These are phyloP conservation scores for Tetraodon nigroviridis DNA, from an alignment of 2,113 vertebrate species.

Conservation along the genomic window DNA sequence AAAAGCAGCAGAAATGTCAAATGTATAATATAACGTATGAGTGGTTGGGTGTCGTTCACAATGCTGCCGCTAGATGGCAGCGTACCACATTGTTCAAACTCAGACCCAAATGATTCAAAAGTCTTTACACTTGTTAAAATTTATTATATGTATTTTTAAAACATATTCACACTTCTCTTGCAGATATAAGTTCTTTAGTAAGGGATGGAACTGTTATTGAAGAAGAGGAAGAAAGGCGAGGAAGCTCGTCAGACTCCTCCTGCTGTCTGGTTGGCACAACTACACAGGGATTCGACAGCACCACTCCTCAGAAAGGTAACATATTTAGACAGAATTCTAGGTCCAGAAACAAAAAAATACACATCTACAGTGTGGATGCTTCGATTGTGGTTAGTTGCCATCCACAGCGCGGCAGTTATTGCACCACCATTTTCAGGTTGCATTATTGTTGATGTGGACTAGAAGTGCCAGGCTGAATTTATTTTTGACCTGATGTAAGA, in stretches of 20 bases:
- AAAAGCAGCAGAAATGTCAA: neutral
- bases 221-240: constrained; percentile 72
- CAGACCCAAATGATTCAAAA: neutral
- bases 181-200: constrained; percentile 71
- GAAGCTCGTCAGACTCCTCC: constrained; percentile 82
- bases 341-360: too few relatives aligned
- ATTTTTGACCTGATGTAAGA: too few relatives aligned
- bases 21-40: too few relatives aligned
- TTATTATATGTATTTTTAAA: neutral
- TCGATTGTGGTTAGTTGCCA: too few relatives aligned
- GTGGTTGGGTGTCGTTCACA: neutral
- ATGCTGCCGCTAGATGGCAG: constrained; percentile 26
- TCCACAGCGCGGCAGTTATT: too few relatives aligned
- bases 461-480: too few relatives aligned
- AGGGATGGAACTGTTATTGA: constrained; percentile 76
- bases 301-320: constrained; percentile 73
- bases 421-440: too few relatives aligned
- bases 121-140: neutral
- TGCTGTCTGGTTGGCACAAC: constrained; percentile 89
- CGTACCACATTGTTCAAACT: neutral
- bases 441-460: too few relatives aligned
- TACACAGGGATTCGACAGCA: constrained; percentile 74
- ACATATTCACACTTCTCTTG: neutral
- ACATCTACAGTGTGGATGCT: too few relatives aligned
- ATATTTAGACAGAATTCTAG: too few relatives aligned